Percentiles rank a stretch among this genome's conserved stretches.
Conservation (phyloP, 2,797 vertebrate species). For the Pantherophis alleghaniensis region DNA sequence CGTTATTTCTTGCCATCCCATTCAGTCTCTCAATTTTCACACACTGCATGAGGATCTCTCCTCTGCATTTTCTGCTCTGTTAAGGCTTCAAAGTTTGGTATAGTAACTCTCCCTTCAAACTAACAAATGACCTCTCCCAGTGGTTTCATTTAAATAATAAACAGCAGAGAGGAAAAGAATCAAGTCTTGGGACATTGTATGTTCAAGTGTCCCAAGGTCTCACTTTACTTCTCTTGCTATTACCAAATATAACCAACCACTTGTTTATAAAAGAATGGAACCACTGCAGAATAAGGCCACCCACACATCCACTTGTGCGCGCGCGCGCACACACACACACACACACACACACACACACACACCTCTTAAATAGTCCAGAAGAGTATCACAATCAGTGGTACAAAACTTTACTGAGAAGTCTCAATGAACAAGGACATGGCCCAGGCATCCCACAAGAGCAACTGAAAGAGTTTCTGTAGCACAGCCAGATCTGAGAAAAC, state of each 20-base stretch:
- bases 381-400: neutral
- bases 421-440: neutral
- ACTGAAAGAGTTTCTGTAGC: neutral
- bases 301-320: neutral
- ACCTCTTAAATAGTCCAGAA: neutral
- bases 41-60: neutral
- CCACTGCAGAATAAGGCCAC: neutral
- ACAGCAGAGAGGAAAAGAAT: neutral
- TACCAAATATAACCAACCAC: neutral
- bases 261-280: neutral
- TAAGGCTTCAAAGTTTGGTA: neutral
- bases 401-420: neutral
- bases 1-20: neutral
- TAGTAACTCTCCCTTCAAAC: neutral
- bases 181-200: neutral
- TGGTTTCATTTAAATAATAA: neutral
- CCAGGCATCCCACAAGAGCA: neutral
- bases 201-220: neutral
- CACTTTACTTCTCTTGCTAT: neutral
- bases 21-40: neutral
- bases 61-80: neutral
- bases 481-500: neutral
- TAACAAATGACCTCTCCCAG: neutral
- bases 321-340: neutral
- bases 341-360: neutral